Percentiles rank a stretch among this genome's conserved stretches.
These are phyloP conservation scores for Molossus molossus DNA, from an alignment of 2,797 vertebrate species.

Conservation along the genomic window DNA sequence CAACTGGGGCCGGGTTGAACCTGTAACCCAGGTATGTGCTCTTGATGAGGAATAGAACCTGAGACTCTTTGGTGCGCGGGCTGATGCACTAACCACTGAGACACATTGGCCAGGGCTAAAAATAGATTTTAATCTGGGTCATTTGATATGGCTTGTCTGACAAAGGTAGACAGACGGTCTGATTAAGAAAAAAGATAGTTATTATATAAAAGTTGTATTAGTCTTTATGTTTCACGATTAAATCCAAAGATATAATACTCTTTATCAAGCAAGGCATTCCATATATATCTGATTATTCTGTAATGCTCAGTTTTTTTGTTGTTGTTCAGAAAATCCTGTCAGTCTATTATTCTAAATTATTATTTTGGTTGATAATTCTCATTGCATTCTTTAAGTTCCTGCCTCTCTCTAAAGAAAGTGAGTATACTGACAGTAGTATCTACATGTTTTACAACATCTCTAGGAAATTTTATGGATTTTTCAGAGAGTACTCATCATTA, in stretches of 20 bases:
- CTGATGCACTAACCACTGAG: too few species aligned
- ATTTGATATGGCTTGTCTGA: conserved; percentile 12
- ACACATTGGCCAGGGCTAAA: background rate
- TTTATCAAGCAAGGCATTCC: background rate
- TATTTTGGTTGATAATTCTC: conserved; percentile 65
- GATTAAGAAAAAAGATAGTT: background rate
- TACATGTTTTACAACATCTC: conserved; percentile 52
- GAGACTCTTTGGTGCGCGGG: too few species aligned
- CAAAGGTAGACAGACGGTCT: background rate
- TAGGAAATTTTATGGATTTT: conserved; percentile 45
- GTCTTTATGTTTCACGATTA: conserved; percentile 29
- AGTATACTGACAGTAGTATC: conserved; percentile 41
- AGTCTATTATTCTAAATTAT: conserved; percentile 48
- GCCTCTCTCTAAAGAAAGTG: conserved; percentile 64
- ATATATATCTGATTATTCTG: conserved; percentile 1
- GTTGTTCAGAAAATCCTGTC: conserved; percentile 55
- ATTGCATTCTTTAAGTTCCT: conserved; percentile 57
- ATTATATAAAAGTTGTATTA: background rate
- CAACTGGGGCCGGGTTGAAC: too few species aligned
- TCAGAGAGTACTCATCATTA: conserved; percentile 34
- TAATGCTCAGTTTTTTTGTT: background rate
- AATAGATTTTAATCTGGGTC: conserved; percentile 47
- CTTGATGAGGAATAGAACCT: too few species aligned
- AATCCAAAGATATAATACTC: background rate
- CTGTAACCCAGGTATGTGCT: too few species aligned